Base-by-base conservation (phyloP, 23 tunicate genomes). In the Trididemnum nubilum region DNA sequence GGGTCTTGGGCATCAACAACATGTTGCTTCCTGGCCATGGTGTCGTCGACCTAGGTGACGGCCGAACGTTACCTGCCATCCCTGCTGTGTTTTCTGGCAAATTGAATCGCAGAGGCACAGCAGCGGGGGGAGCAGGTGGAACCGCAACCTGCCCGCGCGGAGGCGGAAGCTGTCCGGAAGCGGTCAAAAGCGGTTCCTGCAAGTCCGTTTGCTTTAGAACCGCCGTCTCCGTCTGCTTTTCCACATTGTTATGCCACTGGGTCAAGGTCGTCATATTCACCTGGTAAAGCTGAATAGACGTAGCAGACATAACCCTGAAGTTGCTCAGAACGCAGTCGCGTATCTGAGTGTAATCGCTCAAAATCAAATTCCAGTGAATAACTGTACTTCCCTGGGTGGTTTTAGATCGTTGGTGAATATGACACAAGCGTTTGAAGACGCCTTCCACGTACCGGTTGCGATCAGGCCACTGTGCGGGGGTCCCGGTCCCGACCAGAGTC, bases 381-480 rank as follows among this genome's bases (percentile, higher is more conserved):
- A 15, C 15, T 15, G 12, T 44, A 15, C 12, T 7, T 7, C 54
- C 54, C 9, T 44, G 54, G 9, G 9, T 15, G 5, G 25, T 15
- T 24, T 22, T n/a, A 24, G 22, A 15, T 3, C 5, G 5, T 3
- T 23, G 67, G n/a, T 12, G n/a, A 3, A 21, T 15, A 12, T 26
- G 26, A 26, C 29, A 61, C 67, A 61, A 61, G 4, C n/a, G 5
- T 15, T 12, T 22, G n/a, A 61, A 61, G 5, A 61, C 3, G 4
- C 5, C 5, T n/a, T 61, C 29, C 26, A 61, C 67, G 26, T 61
- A 61, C 25, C 67, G 67, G 29, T 61, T 61, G 5, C 67, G 22
- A 26, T 61, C 67, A 3, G 67, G 67, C 67, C 67, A 61, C 67
- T 61, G 67, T 3, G 67, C 28, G 5, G 67, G 67, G 15, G 9